Conservation (phyloP, 2,888 invertebrate genomes). For the Aleiodes alternator region DNA sequence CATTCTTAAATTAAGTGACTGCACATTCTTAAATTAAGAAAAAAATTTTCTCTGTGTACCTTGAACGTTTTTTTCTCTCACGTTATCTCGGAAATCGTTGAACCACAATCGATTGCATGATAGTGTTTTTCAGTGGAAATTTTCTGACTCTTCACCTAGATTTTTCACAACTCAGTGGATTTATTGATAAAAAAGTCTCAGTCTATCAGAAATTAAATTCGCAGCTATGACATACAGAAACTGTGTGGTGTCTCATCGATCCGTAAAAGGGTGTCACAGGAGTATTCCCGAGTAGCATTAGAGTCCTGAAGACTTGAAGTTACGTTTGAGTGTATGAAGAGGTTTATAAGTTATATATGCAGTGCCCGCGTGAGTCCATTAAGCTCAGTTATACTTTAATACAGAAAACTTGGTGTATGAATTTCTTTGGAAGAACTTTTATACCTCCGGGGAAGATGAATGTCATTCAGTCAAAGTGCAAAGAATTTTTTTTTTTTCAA, state of each 20-base stretch:
- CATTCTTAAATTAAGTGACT: no score
- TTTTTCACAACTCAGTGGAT: background rate
- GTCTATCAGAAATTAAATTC: slow-evolving; percentile 23
- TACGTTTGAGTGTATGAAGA: background rate
- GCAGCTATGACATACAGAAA: slow-evolving; percentile 10
- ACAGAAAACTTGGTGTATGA: slow-evolving; percentile 15
- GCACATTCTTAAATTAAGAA: no score
- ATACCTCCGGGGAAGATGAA: no score
- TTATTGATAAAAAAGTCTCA: background rate
- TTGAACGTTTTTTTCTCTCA: no score
- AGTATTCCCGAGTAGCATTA: slow-evolving; percentile 19
- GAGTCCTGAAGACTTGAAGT: slow-evolving; percentile 26
- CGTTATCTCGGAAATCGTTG: no score
- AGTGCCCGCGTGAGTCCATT: slow-evolving; percentile 25
- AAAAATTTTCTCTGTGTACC: no score
- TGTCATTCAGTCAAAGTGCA: background rate
- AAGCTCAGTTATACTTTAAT: background rate
- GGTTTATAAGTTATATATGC: slow-evolving; percentile 19
- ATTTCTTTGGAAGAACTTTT: background rate
- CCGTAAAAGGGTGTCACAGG: slow-evolving; percentile 21
- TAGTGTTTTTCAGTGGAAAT: no score
- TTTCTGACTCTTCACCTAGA: no score
- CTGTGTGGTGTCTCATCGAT: slow-evolving; percentile 16
- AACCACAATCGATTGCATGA: no score
- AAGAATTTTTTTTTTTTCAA: background rate